phyloP scores from a whole-genome alignment of 2,113 vertebrate species.

The Lichenostomus cassidix region DNA sequence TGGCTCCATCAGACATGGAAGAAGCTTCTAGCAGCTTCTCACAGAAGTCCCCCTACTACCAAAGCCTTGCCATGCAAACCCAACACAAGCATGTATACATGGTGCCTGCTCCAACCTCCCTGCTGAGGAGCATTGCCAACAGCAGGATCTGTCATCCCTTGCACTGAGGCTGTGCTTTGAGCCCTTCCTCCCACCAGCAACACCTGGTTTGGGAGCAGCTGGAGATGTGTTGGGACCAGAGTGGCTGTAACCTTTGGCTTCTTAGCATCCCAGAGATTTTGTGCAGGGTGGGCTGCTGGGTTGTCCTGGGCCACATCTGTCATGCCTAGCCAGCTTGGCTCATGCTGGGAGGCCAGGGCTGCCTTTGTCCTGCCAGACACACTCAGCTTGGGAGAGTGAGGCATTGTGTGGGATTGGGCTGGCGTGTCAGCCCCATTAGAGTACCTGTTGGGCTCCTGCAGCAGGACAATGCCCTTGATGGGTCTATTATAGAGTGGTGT shows the following conservation, averaged over 20 bases:
- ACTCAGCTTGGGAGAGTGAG: not conserved
- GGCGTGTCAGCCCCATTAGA: rapidly evolving
- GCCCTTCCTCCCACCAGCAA: not conserved
- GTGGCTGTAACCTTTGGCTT: not conserved
- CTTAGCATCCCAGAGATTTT: rapidly evolving
- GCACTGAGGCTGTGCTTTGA: not conserved
- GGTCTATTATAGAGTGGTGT: not conserved
- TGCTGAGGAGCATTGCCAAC: not conserved
- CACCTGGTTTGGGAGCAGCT: not conserved
- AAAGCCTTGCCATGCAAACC: not conserved
- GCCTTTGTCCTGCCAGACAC: not conserved
- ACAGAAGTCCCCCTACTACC: not conserved
- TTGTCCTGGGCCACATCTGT: not conserved
- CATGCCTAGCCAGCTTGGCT: not conserved
- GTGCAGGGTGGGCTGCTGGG: rapidly evolving
- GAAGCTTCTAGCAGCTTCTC: not conserved
- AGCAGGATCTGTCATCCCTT: not conserved
- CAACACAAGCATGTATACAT: rapidly evolving
- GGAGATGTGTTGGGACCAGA: not conserved
- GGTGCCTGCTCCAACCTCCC: not conserved
- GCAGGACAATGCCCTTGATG: not conserved
- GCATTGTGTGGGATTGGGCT: not conserved
- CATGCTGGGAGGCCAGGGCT: not conserved
- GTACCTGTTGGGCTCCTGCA: not conserved
- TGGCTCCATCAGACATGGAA: not conserved